Evolutionary conservation across 1,140 invertebrate species (phyloP).

Genomic region (Zaprionus tsacasi): DNA sequence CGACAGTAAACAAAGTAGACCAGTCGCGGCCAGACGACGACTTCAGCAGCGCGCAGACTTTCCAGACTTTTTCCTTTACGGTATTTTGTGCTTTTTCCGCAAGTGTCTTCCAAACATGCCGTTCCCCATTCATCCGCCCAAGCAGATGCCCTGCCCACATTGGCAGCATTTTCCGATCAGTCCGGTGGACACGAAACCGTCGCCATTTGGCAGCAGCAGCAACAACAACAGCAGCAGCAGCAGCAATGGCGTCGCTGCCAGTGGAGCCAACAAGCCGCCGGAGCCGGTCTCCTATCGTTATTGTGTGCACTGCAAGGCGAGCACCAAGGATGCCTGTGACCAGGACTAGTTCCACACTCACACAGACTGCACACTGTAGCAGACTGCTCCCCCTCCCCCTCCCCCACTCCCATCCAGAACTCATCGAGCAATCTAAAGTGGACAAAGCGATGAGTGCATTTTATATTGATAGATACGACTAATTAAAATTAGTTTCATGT

Average conservation of each 20-base stretch:
- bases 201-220: constrained; percentile 56
- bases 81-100: not conserved
- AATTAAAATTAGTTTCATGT: constrained; percentile 22
- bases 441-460: constrained; percentile 28
- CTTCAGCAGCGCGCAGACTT: constrained; percentile 2
- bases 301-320: constrained; percentile 65
- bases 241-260: not conserved
- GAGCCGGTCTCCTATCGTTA: constrained; percentile 73
- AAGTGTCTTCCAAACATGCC: constrained; percentile 53
- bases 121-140: constrained; percentile 77
- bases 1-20: constrained; percentile 1
- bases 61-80: not conserved
- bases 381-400: not conserved
- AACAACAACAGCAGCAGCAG: constrained; percentile 12
- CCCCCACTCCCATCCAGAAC: too few relatives aligned
- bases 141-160: constrained; percentile 81
- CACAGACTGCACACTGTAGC: constrained; percentile 1
- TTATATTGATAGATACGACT: constrained; percentile 10
- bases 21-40: constrained; percentile 7
- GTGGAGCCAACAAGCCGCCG: constrained; percentile 49
- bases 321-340: constrained; percentile 39
- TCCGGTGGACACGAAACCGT: constrained; percentile 63
- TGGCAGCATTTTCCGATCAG: constrained; percentile 81
- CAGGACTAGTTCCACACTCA: constrained; percentile 32
- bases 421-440: constrained; percentile 14